Conservation (phyloP, 2,888 invertebrate species). For the Polyommatus icarus region DNA sequence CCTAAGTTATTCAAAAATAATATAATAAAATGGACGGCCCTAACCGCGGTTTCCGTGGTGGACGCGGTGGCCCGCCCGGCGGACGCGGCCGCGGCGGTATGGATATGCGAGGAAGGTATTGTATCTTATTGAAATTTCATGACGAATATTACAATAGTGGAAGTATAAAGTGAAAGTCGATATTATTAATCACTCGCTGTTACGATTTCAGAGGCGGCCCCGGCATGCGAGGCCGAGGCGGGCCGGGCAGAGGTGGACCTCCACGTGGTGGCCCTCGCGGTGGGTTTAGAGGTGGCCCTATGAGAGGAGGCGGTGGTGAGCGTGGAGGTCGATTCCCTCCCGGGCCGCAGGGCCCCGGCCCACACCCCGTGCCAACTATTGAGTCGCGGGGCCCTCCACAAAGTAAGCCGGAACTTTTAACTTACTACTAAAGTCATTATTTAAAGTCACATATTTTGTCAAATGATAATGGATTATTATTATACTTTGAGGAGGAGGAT, state of each 20-base stretch:
- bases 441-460: background rate
- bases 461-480: background rate
- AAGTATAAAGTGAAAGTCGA: background rate
- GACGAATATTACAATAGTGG: background rate
- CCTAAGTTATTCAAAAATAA: background rate
- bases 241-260: constrained; percentile 52
- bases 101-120: constrained; percentile 73
- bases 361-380: constrained; percentile 74
- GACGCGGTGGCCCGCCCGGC: constrained; percentile 70
- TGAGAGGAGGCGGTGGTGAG: constrained; percentile 71
- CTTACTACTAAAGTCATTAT: background rate
- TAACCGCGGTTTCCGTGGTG: constrained; percentile 64
- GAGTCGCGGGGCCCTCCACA: constrained; percentile 67
- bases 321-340: constrained; percentile 70
- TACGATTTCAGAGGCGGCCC: constrained; percentile 52
- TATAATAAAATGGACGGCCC: constrained; percentile 42
- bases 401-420: constrained; percentile 51
- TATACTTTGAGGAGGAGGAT: constrained; percentile 55
- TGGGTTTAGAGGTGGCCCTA: constrained; percentile 69
- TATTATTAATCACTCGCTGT: background rate
- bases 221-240: constrained; percentile 68
- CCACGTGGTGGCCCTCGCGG: constrained; percentile 69
- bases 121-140: background rate
- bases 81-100: constrained; percentile 69
- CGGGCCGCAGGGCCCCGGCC: constrained; percentile 73